Percentiles rank a stretch among this genome's conserved stretches.
phyloP scores from a whole-genome alignment of 2,113 vertebrate genomes.

The Pseudorhombus dupliciocellatus region DNA sequence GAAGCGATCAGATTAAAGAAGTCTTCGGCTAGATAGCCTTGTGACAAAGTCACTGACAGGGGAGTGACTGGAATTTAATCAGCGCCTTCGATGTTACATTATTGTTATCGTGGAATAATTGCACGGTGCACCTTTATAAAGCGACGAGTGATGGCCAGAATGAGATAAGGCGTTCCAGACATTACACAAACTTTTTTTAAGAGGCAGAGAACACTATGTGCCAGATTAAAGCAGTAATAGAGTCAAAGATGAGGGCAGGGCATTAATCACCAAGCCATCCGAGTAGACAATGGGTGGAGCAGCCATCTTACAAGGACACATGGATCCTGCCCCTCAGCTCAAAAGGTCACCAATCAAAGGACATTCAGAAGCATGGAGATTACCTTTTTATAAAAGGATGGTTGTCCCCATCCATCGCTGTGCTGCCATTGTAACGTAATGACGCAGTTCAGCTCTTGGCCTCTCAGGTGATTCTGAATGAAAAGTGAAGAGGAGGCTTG shows the following conservation, averaged over 20 bases:
- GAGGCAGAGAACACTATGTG: slow-evolving; percentile 9
- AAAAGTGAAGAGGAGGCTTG: slow-evolving; percentile 13
- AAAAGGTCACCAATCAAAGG: slow-evolving; percentile 32
- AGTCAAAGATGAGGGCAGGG: slow-evolving; percentile 18
- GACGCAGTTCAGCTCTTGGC: slow-evolving; percentile 18
- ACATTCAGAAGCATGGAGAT: slow-evolving; percentile 11
- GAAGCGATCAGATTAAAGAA: slow-evolving; percentile 64
- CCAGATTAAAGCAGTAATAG: slow-evolving; percentile 15
- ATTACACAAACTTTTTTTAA: neutral
- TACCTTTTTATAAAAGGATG: slow-evolving; percentile 3
- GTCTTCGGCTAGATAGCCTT: slow-evolving; percentile 42
- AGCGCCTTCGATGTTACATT: slow-evolving; percentile 23
- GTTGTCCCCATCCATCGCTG: neutral
- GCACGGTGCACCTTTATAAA: slow-evolving; percentile 8
- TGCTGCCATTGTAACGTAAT: slow-evolving; percentile 4
- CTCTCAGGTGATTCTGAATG: slow-evolving; percentile 10
- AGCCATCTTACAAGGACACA: slow-evolving; percentile 11
- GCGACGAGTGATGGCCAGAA: slow-evolving; percentile 9
- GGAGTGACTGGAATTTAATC: slow-evolving; percentile 42
- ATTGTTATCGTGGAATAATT: slow-evolving; percentile 35
- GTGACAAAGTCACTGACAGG: slow-evolving; percentile 35
- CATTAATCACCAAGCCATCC: slow-evolving; percentile 33
- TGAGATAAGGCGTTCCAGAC: neutral
- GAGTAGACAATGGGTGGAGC: neutral
- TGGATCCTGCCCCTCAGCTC: neutral